phyloP scores from a whole-genome alignment of 2,888 invertebrate species.

The Tinea semifulvella region DNA sequence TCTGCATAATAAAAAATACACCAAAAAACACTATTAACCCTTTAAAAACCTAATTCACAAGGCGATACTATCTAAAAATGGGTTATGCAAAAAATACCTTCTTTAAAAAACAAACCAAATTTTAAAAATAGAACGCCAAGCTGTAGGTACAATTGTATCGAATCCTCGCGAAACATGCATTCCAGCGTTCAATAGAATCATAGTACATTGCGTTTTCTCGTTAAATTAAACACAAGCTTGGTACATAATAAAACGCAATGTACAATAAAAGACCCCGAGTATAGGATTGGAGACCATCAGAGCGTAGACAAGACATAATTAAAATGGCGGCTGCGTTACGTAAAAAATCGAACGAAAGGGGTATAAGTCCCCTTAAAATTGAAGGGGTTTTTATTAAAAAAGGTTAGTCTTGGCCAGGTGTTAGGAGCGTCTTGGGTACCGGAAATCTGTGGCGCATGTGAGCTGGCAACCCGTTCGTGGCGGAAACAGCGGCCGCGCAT shows the following conservation, averaged over 20 bases:
- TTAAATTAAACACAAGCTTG: too few species aligned
- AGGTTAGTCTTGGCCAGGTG: conserved; percentile 56
- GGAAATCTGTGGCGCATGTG: conserved; percentile 62
- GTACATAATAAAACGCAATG: not conserved
- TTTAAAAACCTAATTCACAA: conserved; percentile 2
- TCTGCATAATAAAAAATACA: conserved; percentile 40
- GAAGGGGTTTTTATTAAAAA: conserved; percentile 46
- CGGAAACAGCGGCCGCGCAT: conserved; percentile 51
- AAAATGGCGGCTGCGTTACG: conserved; percentile 27
- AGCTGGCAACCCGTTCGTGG: conserved; percentile 47
- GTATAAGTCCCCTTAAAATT: conserved; percentile 43
- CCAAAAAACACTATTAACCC: conserved; percentile 10
- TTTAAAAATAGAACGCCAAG: conserved; percentile 8
- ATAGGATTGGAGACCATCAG: conserved; percentile 26
- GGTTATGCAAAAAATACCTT: conserved; percentile 3
- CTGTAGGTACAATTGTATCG: conserved; percentile 2
- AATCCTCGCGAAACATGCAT: conserved; percentile 5
- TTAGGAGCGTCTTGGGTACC: conserved; percentile 51
- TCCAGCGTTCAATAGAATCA: too few species aligned
- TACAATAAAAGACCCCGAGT: not conserved
- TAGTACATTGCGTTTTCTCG: too few species aligned
- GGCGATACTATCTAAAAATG: conserved; percentile 7
- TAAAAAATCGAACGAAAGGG: conserved; percentile 41
- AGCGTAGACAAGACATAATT: conserved; percentile 36
- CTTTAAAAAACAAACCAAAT: conserved; percentile 1